These are phyloP conservation scores for Hypsibius dujardini DNA, from an alignment of 1,140 invertebrate genomes.

Conservation along the genomic window DNA sequence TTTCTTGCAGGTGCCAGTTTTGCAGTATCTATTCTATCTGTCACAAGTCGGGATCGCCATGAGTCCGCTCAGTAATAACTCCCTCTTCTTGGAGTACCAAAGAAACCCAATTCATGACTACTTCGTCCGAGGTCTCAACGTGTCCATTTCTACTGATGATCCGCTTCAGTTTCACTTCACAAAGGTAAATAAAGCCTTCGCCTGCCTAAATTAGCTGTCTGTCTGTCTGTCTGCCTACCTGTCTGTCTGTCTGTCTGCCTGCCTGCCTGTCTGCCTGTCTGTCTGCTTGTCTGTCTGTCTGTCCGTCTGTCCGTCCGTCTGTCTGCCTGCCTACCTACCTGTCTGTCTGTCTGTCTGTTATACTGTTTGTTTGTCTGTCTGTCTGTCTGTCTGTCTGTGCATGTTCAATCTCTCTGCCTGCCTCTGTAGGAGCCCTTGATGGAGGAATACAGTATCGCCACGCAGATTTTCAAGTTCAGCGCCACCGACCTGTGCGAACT, in stretches of 20 bases:
- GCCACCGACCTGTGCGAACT: constrained; percentile 98
- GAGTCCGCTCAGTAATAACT: constrained; percentile 97
- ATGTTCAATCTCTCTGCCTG: too few relatives aligned
- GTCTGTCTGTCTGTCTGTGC: too few relatives aligned
- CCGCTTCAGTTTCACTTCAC: constrained; percentile 98
- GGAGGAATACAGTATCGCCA: constrained; percentile 98
- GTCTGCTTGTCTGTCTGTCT: too few relatives aligned
- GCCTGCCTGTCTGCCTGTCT: too few relatives aligned
- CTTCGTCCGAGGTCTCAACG: constrained; percentile 72
- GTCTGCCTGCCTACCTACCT: too few relatives aligned
- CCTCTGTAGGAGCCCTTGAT: constrained; percentile 86
- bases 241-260: too few relatives aligned
- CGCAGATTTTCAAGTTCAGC: constrained; percentile 90
- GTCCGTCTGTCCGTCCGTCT: not conserved
- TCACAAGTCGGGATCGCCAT: constrained; percentile 96
- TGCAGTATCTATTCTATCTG: constrained; percentile 95
- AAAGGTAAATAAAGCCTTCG: too few relatives aligned
- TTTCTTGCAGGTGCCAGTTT: constrained; percentile 55
- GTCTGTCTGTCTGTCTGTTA: not conserved
- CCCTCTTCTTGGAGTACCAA: constrained; percentile 94
- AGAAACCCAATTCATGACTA: constrained; percentile 95
- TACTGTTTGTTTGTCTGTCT: constrained; percentile 19
- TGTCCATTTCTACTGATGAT: constrained; percentile 93
- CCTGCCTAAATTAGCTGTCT: too few relatives aligned
- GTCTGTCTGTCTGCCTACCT: too few relatives aligned